Evolutionary conservation across 1,140 invertebrate genomes (phyloP), one percentile per base, ranked within the genome.

Genomic region (Tetramorium parvispinum): DNA sequence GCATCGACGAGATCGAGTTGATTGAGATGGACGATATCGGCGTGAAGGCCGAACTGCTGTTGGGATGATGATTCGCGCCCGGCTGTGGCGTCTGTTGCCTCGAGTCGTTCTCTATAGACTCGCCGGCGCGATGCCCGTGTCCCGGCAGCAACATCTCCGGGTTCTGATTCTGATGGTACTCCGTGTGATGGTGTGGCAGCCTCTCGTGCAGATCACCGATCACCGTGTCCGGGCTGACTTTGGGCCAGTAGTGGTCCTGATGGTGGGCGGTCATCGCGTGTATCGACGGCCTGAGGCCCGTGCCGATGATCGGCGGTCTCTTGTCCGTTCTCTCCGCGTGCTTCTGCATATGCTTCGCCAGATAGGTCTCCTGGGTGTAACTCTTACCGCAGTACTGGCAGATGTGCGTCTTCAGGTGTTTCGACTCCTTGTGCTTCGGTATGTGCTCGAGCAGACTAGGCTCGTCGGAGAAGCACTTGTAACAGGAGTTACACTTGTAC

Each of bases 301-400:
- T 95, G 8, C 96, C 95, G 76, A 96, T 96, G 81, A 98, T 98
- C 0, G 98, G 97, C 43, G 98, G 97, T 92, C 98, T 96, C 94
- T 99, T 98, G 94, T 99, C 98, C 71, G 98, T 97, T 85, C 98
- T 95, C 91, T 99, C 98, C 13, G 98, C 97, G 93, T 99, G 99
- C 93, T 99, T 99, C 93, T 99, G 98, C 98, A 99, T 98, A 95
- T 99, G 99, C 94, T 99, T 99, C 87, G 98, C 98, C 92, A 99
- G 96, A 95, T 99, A 99, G 18, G 99, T 99, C 95, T 99, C 99
- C 95, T 99, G 99, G 7, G 99, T 99, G 95, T 99, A 99, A 78
- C 98, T 99, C 95, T 99, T 99, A 92, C 99, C 99, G 95, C 99
- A 99, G 94, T 99, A 99, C 93, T 99, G 98, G 95, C 99, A 99